These are phyloP conservation scores for Epizoanthus fatuus DNA, from an alignment of 92 coral and sea anemone genomes.

Conservation along the genomic window DNA sequence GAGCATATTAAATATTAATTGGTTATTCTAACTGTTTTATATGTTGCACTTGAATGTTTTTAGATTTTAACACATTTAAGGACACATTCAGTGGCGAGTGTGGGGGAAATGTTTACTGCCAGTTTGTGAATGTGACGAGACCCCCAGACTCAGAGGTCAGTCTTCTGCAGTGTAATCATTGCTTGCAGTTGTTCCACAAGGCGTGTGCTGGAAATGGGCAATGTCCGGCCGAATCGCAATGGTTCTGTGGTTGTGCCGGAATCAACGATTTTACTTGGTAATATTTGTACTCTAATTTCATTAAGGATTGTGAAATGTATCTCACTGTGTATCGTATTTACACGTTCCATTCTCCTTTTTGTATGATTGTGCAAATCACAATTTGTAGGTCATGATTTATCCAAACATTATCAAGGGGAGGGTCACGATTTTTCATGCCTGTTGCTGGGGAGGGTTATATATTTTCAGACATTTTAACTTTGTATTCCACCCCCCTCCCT, in stretches of 20 bases:
- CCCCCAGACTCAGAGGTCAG: neutral
- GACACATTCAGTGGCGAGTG: neutral
- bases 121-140: neutral
- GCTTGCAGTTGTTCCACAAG: slow-evolving; percentile 7
- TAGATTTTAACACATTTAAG: slow-evolving; percentile 2
- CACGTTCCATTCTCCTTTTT: no score
- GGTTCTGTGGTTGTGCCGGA: slow-evolving; percentile 2
- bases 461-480: no score
- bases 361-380: no score
- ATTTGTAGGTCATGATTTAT: no score
- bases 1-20: neutral
- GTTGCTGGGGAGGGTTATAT: no score
- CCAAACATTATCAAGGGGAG: no score
- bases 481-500: no score
- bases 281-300: neutral
- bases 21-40: neutral
- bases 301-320: neutral
- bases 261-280: neutral
- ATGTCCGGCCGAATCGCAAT: neutral
- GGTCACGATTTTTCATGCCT: no score
- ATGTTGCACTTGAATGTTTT: neutral
- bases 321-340: no score
- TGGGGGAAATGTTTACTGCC: slow-evolving; percentile 1
- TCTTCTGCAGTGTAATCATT: neutral
- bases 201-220: neutral